Evolutionary conservation across 2,888 invertebrate species (phyloP), one percentile per base, ranked within the genome.

Genomic region (Megalurothrips usitatus): DNA sequence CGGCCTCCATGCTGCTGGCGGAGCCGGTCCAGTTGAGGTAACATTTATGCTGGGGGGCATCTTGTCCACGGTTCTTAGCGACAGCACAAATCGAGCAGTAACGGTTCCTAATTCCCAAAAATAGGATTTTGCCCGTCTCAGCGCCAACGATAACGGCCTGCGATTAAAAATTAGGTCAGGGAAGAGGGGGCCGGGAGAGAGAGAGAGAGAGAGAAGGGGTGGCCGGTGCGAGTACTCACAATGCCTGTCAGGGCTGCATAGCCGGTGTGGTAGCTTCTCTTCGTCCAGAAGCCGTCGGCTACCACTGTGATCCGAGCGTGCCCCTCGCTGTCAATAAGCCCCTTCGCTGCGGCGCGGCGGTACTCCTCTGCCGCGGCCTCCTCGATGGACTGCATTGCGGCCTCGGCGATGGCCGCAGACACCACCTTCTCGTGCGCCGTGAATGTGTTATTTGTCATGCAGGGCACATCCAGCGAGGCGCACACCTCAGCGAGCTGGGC

Each of bases 1-100:
- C 85, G 2, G 85, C 83, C 83, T 86, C 86, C 86, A 87, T 86
- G 8, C 83, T 81, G n/a, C 85, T 83, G 0, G 86, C 86, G 23
- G 85, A 82, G 1, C 85, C 85, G 10, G 79, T 80, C 85, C 85
- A 86, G 82, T 86, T 86, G 82, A 86, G 85, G 82, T 83, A 86
- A 82, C 86, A 87, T 14, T 79, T 82, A 82, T 86, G 85, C n/a
- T 82, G 79, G 47, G 81, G 58, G 10, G 83, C 68, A 23, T 81
- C 58, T 49, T 75, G 80, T 19, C 83, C 80, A 79, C 83, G 83
- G 43, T 83, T 83, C 78, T 83, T 83, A 23, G 83, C 84, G 80
- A 83, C 68, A 28, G 84, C 84, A 82, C 86, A 86, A 26, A 85
- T 82, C 11, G 81, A 80, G 81, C 86, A 86, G 82, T 84, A 86